Conservation (phyloP, 2,113 vertebrate species). For the Symphodus melops region DNA sequence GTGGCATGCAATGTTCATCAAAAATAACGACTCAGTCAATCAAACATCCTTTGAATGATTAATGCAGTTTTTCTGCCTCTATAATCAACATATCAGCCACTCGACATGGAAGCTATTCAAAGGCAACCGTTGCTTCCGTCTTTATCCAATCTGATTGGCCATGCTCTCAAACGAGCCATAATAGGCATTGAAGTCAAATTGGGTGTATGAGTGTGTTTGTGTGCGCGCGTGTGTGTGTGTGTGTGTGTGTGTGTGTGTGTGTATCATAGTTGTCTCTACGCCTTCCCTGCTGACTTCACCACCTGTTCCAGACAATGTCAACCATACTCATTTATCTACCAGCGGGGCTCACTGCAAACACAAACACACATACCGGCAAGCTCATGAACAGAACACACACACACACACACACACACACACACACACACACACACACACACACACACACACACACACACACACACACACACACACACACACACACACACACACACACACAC, state of each 20-base stretch:
- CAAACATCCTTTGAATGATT: slow-evolving; percentile 66
- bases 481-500: slow-evolving; percentile 34
- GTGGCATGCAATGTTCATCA: slow-evolving; percentile 43
- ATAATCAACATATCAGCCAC: slow-evolving; percentile 70
- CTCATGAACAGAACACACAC: slow-evolving; percentile 4
- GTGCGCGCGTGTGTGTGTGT: slow-evolving; percentile 30
- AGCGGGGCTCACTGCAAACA: slow-evolving; percentile 69
- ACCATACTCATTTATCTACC: slow-evolving; percentile 84
- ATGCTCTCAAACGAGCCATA: slow-evolving; percentile 67
- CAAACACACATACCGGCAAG: background rate
- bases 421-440: slow-evolving; percentile 24
- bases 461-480: slow-evolving; percentile 12
- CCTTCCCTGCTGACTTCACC: slow-evolving; percentile 82
- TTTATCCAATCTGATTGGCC: slow-evolving; percentile 46
- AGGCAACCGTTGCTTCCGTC: slow-evolving; percentile 53
- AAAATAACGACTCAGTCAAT: slow-evolving; percentile 55
- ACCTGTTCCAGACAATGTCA: slow-evolving; percentile 85
- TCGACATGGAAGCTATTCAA: slow-evolving; percentile 56
- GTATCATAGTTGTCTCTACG: slow-evolving; percentile 43
- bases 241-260: slow-evolving; percentile 25
- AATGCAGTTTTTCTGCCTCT: slow-evolving; percentile 52
- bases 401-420: slow-evolving; percentile 15
- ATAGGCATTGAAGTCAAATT: slow-evolving; percentile 57
- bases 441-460: slow-evolving; percentile 31
- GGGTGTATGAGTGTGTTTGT: slow-evolving; percentile 29